Conservation (phyloP, 2,888 invertebrate species). For the Torymus aiolomorphi region DNA sequence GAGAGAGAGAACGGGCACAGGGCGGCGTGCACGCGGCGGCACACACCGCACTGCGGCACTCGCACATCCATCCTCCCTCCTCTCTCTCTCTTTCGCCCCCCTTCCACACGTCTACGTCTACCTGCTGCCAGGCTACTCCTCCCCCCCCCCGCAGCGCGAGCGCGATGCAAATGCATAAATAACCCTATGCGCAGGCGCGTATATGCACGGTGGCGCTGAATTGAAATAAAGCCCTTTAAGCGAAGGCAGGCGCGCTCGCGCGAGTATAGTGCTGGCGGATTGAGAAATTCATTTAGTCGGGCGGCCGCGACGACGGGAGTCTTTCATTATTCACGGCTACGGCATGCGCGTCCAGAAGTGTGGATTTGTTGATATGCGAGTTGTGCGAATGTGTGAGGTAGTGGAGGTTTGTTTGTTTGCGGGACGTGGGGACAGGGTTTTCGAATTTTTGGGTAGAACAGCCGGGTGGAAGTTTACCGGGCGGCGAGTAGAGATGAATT, state of each 20-base stretch:
- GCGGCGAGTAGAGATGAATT: too few relatives aligned
- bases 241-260: not conserved
- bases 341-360: too few relatives aligned
- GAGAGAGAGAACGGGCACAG: not conserved
- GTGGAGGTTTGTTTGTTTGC: too few relatives aligned
- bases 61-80: slow-evolving; percentile 5
- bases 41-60: slow-evolving; percentile 52
- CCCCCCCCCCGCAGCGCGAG: not conserved
- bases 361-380: too few relatives aligned
- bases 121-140: not conserved
- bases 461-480: too few relatives aligned
- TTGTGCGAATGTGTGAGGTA: too few relatives aligned
- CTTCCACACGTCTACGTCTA: not conserved
- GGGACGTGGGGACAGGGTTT: too few relatives aligned
- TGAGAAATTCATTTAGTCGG: too few relatives aligned
- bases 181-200: slow-evolving; percentile 2
- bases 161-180: slow-evolving; percentile 43
- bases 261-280: not conserved
- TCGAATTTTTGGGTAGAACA: too few relatives aligned
- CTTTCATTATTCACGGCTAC: too few relatives aligned
- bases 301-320: too few relatives aligned
- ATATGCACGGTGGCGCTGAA: not conserved
- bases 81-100: not conserved
- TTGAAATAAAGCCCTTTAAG: slow-evolving; percentile 21
- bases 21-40: not conserved